Percentiles rank a stretch among this genome's conserved stretches.
Evolutionary conservation across 2,888 invertebrate species (phyloP).

Genomic region (Drosophila maculinotata): DNA sequence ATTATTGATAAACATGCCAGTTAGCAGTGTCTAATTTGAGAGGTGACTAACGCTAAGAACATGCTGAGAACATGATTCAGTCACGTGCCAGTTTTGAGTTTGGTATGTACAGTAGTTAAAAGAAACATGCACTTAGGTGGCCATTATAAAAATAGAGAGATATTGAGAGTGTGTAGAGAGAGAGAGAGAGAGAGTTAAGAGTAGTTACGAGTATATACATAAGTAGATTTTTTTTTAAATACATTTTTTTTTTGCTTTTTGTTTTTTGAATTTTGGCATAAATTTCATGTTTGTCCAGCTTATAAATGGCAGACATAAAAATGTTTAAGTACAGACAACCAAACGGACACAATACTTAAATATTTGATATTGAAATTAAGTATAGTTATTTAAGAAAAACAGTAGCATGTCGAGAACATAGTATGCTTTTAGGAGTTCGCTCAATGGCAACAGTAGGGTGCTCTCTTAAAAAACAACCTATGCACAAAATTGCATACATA

Average conservation of each 20-base stretch:
- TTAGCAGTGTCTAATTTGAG: conserved; percentile 32
- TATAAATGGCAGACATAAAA: conserved; percentile 83
- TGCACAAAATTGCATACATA: conserved; percentile 40
- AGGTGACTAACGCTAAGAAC: conserved; percentile 61
- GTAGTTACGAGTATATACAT: conserved; percentile 48
- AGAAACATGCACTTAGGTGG: conserved; percentile 71
- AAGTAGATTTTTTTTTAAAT: conserved; percentile 40
- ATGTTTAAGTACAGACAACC: conserved; percentile 85
- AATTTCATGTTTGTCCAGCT: conserved; percentile 70
- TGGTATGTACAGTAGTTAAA: conserved; percentile 38
- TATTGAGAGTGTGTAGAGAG: conserved; percentile 21
- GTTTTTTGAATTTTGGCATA: conserved; percentile 63
- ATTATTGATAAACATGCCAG: conserved; percentile 37
- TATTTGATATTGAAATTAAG: conserved; percentile 68
- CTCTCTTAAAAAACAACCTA: conserved; percentile 15
- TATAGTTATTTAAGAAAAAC: conserved; percentile 67
- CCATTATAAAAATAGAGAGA: conserved; percentile 53
- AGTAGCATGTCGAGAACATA: conserved; percentile 57
- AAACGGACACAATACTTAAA: conserved; percentile 81
- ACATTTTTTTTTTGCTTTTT: conserved; percentile 47
- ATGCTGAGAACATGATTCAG: conserved; percentile 59
- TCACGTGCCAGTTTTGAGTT: conserved; percentile 48
- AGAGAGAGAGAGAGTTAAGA: conserved; percentile 28
- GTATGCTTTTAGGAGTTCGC: conserved; percentile 70
- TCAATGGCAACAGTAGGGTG: conserved; percentile 74